Evolutionary conservation across 2,113 vertebrate genomes (phyloP).

Genomic region (Cyphomyrus discorhynchus): DNA sequence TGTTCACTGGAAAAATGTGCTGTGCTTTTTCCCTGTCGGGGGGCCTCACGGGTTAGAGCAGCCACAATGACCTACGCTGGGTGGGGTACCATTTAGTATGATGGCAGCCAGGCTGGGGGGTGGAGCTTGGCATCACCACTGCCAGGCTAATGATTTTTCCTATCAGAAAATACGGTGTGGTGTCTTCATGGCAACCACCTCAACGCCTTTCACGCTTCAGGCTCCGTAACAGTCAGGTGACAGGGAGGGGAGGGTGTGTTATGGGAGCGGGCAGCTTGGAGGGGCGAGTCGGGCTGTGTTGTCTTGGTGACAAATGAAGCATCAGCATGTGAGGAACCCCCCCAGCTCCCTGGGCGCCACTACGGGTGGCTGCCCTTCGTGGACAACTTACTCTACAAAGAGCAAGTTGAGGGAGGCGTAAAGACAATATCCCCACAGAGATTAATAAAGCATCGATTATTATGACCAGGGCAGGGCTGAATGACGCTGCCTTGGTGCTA

Average conservation of each 20-base stretch:
- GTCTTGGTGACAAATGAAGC: background rate
- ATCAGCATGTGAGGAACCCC: background rate
- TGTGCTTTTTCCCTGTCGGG: background rate
- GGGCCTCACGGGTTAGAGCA: background rate
- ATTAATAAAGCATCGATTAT: no score
- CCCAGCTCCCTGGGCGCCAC: no score
- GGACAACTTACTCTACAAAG: no score
- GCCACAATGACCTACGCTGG: background rate
- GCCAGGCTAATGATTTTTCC: conserved; percentile 13
- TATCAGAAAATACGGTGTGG: background rate
- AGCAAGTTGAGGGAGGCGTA: no score
- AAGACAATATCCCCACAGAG: no score
- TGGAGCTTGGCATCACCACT: background rate
- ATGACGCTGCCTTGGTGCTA: background rate
- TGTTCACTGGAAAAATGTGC: background rate
- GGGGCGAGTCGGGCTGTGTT: background rate
- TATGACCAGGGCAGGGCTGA: background rate
- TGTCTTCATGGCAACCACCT: background rate
- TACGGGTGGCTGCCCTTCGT: no score
- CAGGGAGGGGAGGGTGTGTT: background rate
- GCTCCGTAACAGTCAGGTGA: background rate
- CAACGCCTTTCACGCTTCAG: background rate
- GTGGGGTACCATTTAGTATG: background rate
- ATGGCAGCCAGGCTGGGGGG: background rate
- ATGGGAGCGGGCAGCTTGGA: background rate